A percentile compares a stretch with the other conserved stretches of the same genome.
phyloP scores from a whole-genome alignment of 2,113 vertebrate species.

The Pseudorasbora parva region DNA sequence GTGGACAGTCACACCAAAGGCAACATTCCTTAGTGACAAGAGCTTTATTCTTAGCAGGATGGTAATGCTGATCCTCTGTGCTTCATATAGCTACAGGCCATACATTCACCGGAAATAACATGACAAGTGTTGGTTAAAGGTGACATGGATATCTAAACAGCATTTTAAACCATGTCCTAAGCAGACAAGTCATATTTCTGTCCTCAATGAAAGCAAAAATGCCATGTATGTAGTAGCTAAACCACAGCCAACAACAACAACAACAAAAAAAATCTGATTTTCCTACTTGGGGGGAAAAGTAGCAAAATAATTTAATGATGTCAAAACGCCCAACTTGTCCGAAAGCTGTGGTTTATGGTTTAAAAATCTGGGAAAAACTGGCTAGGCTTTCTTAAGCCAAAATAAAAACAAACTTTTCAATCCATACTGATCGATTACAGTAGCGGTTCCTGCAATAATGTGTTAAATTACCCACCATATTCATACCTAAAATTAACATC shows the following conservation, averaged over 20 bases:
- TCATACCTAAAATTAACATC: too few relatives aligned
- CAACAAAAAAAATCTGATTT: too few relatives aligned
- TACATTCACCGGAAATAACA: slow-evolving; percentile 29
- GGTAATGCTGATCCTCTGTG: slow-evolving; percentile 54
- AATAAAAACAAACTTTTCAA: too few relatives aligned
- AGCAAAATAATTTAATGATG: not conserved
- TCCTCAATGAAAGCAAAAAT: not conserved
- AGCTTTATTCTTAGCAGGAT: slow-evolving; percentile 56
- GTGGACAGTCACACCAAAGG: slow-evolving; percentile 49
- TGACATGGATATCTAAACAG: not conserved
- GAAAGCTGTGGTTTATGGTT: too few relatives aligned
- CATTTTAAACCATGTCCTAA: not conserved
- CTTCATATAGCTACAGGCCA: slow-evolving; percentile 39
- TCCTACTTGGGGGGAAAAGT: too few relatives aligned
- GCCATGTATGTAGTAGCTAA: not conserved
- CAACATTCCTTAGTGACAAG: slow-evolving; percentile 53
- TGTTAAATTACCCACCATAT: too few relatives aligned
- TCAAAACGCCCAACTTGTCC: too few relatives aligned
- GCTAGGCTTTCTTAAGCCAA: too few relatives aligned
- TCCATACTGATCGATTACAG: too few relatives aligned
- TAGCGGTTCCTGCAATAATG: too few relatives aligned
- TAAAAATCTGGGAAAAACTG: too few relatives aligned
- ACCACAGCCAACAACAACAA: not conserved
- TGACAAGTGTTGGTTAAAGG: not conserved
- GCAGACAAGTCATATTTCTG: not conserved